Percentiles rank a stretch among this genome's conserved stretches.
These are phyloP conservation scores for Hippocampus guttulatus DNA, from an alignment of 2,113 vertebrate species.

Conservation along the genomic window DNA sequence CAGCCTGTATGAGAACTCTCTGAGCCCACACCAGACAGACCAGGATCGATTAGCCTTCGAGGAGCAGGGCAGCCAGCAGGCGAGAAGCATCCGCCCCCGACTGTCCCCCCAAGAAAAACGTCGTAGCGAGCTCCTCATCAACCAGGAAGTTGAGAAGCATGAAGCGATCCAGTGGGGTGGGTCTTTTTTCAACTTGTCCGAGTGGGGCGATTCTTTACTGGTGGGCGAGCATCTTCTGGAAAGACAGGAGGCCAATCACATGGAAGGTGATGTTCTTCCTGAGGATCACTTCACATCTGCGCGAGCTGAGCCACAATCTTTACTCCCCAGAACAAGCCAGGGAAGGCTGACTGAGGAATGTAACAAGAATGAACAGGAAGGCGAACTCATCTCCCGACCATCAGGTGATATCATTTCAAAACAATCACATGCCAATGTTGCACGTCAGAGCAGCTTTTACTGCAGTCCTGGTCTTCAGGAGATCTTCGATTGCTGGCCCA, in stretches of 20 bases:
- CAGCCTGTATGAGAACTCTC: constrained; percentile 77
- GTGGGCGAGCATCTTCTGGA: constrained; percentile 74
- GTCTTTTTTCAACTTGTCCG: constrained; percentile 79
- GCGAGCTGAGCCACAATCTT: neutral
- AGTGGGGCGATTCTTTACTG: constrained; percentile 77
- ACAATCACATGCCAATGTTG: constrained; percentile 10
- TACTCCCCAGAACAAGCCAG: neutral
- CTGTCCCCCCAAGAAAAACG: constrained; percentile 34
- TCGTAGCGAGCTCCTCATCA: constrained; percentile 51
- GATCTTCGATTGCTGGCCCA: constrained; percentile 82
- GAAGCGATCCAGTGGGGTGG: constrained; percentile 74
- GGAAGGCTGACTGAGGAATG: neutral
- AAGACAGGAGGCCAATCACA: constrained; percentile 16
- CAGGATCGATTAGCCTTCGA: constrained; percentile 37
- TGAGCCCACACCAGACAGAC: constrained; percentile 30
- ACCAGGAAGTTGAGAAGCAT: constrained; percentile 62
- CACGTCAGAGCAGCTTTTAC: constrained; percentile 49
- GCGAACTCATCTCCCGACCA: neutral
- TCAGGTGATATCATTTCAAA: constrained; percentile 27
- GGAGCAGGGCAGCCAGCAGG: constrained; percentile 34
- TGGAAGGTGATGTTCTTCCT: constrained; percentile 3
- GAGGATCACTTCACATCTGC: neutral
- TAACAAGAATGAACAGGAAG: neutral
- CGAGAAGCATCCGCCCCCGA: neutral
- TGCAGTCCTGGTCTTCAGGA: constrained; percentile 86